Base-by-base conservation (phyloP, 92 coral and sea anemone genomes). In the Epizoanthus scotinus region DNA sequence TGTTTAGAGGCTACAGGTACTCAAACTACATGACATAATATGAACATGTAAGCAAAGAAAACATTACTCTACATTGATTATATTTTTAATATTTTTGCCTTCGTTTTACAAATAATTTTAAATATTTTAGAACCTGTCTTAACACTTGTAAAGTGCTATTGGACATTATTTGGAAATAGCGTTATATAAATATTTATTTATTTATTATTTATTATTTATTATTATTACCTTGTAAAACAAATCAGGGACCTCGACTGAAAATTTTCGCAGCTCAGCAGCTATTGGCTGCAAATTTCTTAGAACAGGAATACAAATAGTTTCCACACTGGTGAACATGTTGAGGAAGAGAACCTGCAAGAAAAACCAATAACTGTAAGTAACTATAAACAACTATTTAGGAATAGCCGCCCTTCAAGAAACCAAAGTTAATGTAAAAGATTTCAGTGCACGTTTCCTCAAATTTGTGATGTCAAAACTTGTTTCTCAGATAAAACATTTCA, bases 171-270 rank as follows among this genome's bases (percentile, higher is more conserved):
- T n/a, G n/a, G n/a, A n/a, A n/a, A n/a, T n/a, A n/a, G n/a, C n/a
- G n/a, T n/a, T n/a, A n/a, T n/a, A n/a, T n/a, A n/a, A n/a, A n/a
- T n/a, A n/a, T n/a, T n/a, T n/a, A n/a, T n/a, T n/a, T n/a, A n/a
- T n/a, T n/a, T n/a, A n/a, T n/a, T n/a, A n/a, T n/a, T n/a, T n/a
- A n/a, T n/a, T n/a, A n/a, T n/a, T n/a, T n/a, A n/a, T n/a, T n/a
- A n/a, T n/a, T n/a, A n/a, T 55, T 91, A 95, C 99, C 90, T 95
- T 94, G 54, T 89, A 87, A 78, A 95, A 95, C 54, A 91, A 81
- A 73, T 90, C 92, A 42, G 99, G 99, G 34, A 93, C 91, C 60
- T 95, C 97, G 29, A 87, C 82, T 25, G 99, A 91, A 42, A 91
- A 86, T 44, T 84, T 93, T 79, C 90, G 90, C 31, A 95, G 86